phyloP scores from a whole-genome alignment of 1,140 invertebrate genomes.

The Drosophila pallidifrons region DNA sequence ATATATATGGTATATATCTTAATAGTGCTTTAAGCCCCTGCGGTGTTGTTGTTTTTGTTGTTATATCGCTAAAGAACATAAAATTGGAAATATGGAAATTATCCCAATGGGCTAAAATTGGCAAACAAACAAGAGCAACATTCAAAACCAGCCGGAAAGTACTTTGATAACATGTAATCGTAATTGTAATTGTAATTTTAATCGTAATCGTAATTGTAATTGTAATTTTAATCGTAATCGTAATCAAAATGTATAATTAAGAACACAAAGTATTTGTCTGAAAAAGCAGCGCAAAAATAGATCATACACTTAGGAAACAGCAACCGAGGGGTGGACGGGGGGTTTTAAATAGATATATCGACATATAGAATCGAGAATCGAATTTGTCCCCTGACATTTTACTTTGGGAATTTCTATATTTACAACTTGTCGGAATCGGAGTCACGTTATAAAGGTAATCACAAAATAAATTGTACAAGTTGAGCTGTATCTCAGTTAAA shows the following conservation, averaged over 20 bases:
- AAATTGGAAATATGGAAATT: slow-evolving; percentile 59
- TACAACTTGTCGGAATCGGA: slow-evolving; percentile 1
- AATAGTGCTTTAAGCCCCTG: slow-evolving; percentile 68
- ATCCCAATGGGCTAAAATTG: slow-evolving; percentile 61
- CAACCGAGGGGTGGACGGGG: slow-evolving; percentile 11
- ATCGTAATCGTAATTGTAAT: background rate
- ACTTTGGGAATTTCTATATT: slow-evolving; percentile 16
- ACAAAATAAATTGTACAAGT: background rate
- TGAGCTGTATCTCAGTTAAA: slow-evolving; percentile 22
- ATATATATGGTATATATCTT: background rate
- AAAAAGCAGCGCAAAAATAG: slow-evolving; percentile 30
- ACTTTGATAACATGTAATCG: slow-evolving; percentile 34
- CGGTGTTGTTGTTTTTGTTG: slow-evolving; percentile 82
- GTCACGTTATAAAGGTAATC: background rate
- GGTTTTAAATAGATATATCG: slow-evolving; percentile 3
- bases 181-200: slow-evolving; percentile 1
- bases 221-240: background rate
- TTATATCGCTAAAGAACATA: slow-evolving; percentile 70
- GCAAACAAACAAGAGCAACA: slow-evolving; percentile 73
- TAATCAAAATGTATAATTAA: slow-evolving; percentile 1
- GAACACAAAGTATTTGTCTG: slow-evolving; percentile 38
- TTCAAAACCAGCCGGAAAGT: slow-evolving; percentile 48
- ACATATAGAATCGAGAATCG: background rate
- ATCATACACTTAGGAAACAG: slow-evolving; percentile 25
- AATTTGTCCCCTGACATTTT: too few relatives aligned